phyloP scores from a whole-genome alignment of 2,797 vertebrate species.

The Pyrocephalus nanus region DNA sequence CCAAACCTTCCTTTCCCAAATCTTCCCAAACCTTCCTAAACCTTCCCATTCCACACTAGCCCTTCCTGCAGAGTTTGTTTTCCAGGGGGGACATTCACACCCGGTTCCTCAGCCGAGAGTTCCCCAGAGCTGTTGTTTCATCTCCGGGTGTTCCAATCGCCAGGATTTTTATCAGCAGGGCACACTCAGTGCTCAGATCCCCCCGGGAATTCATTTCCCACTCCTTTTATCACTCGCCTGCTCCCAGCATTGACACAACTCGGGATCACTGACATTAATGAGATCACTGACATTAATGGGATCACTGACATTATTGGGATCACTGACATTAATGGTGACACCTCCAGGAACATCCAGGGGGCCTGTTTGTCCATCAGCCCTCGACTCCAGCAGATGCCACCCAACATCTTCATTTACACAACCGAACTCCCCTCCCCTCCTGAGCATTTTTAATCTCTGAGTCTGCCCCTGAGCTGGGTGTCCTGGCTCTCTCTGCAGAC shows the following conservation, averaged over 20 bases:
- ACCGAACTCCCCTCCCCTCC: not conserved
- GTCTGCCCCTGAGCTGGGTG: not conserved
- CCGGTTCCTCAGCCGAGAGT: not conserved
- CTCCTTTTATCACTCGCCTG: not conserved
- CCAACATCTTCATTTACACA: not conserved
- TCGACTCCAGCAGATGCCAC: not conserved
- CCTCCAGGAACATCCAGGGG: no score
- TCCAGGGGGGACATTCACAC: rapidly evolving
- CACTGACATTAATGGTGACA: no score
- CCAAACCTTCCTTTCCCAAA: no score
- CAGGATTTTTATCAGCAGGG: not conserved
- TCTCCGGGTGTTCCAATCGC: not conserved
- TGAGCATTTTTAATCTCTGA: not conserved
- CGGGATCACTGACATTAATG: no score
- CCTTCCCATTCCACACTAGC: no score
- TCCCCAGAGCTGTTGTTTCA: not conserved
- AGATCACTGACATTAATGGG: no score
- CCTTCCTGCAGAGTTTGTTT: not conserved
- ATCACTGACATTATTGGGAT: no score
- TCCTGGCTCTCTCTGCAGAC: not conserved
- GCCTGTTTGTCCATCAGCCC: not conserved
- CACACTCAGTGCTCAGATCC: not conserved
- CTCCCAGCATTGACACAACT: not conserved
- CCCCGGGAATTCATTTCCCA: not conserved
- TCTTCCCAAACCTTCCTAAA: no score